Conservation (phyloP, 2,888 invertebrate species). For the Cinara cedri region DNA sequence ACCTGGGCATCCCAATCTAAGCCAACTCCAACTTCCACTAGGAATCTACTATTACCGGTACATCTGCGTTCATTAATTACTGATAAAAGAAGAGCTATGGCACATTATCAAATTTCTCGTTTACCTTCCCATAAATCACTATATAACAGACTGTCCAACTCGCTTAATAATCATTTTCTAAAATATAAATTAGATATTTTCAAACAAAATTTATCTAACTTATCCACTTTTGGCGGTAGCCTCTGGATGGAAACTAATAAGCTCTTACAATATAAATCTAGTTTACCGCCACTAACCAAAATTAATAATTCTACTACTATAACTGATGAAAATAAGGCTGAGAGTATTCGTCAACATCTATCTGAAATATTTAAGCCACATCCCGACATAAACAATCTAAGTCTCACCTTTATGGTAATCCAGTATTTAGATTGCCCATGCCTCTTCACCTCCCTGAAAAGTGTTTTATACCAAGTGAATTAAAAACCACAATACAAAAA, state of each 20-base stretch:
- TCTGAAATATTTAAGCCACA: not conserved
- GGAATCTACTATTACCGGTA: not conserved
- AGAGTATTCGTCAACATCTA: not conserved
- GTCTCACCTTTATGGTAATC: no score
- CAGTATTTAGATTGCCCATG: no score
- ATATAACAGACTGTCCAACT: not conserved
- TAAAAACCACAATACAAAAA: no score
- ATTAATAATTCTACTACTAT: not conserved
- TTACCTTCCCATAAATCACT: not conserved
- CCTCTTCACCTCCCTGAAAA: no score
- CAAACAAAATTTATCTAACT: not conserved
- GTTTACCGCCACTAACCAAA: not conserved
- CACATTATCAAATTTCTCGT: constrained; percentile 4
- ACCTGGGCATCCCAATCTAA: constrained; percentile 6
- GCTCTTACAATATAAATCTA: not conserved
- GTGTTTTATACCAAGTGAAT: no score
- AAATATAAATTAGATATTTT: not conserved
- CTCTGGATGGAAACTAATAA: not conserved
- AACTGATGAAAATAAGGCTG: constrained; percentile 9
- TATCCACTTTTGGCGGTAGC: not conserved
- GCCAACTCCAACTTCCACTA: not conserved
- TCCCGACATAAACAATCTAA: no score
- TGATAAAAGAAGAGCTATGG: constrained; percentile 6
- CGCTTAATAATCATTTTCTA: not conserved
- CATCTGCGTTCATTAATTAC: not conserved